Percentiles rank a stretch among this genome's conserved stretches.
Conservation (phyloP, 2,888 invertebrate species). For the Yponomeuta plumbellus region DNA sequence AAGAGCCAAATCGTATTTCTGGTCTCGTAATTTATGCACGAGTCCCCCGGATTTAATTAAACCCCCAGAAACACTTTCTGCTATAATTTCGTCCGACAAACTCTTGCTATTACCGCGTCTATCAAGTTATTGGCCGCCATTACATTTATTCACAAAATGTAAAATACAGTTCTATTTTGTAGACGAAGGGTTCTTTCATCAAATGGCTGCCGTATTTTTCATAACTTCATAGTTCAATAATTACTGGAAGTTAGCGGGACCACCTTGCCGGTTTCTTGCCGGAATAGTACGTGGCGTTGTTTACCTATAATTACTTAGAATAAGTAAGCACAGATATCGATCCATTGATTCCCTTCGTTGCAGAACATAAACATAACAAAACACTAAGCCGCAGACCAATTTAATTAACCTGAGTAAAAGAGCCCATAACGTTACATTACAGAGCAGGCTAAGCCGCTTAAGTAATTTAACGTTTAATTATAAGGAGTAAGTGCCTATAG, state of each 20-base stretch:
- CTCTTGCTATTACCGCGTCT: not conserved
- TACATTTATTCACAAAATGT: not conserved
- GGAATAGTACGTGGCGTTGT: too few relatives aligned
- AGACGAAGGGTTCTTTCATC: too few relatives aligned
- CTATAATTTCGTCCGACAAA: conserved; percentile 50
- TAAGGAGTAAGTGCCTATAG: not conserved
- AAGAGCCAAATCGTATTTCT: not conserved
- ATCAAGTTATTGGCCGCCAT: not conserved
- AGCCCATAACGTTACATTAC: not conserved
- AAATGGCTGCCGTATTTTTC: too few relatives aligned
- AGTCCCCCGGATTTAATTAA: conserved; percentile 57
- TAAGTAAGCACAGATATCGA: not conserved
- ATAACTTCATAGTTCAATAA: too few relatives aligned
- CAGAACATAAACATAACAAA: not conserved
- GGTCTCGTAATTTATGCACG: not conserved
- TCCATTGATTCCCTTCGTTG: not conserved
- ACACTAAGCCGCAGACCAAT: not conserved
- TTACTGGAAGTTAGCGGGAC: too few relatives aligned
- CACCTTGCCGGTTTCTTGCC: too few relatives aligned
- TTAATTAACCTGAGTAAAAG: not conserved
- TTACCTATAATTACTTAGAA: too few relatives aligned
- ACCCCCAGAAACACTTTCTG: conserved; percentile 53
- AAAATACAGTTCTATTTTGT: too few relatives aligned
- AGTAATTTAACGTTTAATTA: conserved; percentile 1
- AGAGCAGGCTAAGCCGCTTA: not conserved